These are phyloP conservation scores for Helicoverpa zea DNA, from an alignment of 1,140 invertebrate genomes.

Conservation along the genomic window DNA sequence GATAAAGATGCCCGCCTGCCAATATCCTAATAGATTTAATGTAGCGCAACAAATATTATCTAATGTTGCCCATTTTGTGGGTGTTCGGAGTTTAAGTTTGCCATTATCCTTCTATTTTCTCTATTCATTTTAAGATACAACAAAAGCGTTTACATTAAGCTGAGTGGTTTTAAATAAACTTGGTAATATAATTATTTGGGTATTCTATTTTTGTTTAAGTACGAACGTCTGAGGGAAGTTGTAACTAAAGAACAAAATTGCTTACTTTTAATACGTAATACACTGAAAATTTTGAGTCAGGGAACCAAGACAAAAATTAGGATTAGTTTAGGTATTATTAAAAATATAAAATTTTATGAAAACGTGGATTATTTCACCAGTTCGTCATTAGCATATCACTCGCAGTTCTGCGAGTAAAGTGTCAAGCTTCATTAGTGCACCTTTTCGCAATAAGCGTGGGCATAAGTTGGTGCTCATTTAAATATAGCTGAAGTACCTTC, in stretches of 20 bases:
- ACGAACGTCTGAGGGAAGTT: no score
- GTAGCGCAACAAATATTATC: slow-evolving; percentile 24
- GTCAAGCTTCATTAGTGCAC: slow-evolving; percentile 39
- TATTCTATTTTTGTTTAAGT: no score
- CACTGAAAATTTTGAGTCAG: neutral
- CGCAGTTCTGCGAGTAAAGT: neutral
- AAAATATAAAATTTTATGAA: neutral
- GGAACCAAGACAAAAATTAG: neutral
- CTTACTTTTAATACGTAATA: no score
- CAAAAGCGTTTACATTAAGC: no score
- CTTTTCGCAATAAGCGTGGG: slow-evolving; percentile 23
- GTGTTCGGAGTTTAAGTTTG: neutral
- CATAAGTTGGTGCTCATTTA: slow-evolving; percentile 24
- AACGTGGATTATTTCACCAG: neutral
- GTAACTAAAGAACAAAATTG: no score
- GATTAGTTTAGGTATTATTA: no score
- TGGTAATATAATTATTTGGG: no score
- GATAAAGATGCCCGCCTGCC: slow-evolving; percentile 9
- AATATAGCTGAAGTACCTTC: slow-evolving; percentile 29
- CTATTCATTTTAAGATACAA: neutral
- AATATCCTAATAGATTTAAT: slow-evolving; percentile 14
- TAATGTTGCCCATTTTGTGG: slow-evolving; percentile 19
- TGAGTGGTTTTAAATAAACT: no score
- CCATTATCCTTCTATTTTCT: neutral
- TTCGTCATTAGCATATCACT: slow-evolving; percentile 29